Evolutionary conservation across 2,888 invertebrate species (phyloP).

Genomic region (Agrilus cyanescens): DNA sequence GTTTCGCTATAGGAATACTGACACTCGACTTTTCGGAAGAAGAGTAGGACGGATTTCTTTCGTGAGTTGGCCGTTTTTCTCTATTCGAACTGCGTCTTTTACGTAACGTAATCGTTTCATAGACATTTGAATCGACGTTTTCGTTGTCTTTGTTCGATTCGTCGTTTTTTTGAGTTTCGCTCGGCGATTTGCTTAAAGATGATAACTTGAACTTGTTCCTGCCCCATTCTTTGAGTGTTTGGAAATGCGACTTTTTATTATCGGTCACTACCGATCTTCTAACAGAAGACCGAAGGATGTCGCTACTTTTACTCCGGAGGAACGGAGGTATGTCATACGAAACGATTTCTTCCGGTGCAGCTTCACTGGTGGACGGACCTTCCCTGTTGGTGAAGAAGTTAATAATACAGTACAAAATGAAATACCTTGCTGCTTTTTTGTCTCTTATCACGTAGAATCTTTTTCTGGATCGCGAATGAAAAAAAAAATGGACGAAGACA

Average conservation of each 20-base stretch:
- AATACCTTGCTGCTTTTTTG: no score
- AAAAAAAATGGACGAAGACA: no score
- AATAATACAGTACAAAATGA: no score
- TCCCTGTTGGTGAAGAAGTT: conserved; percentile 23
- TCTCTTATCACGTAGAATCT: no score
- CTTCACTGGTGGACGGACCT: conserved; percentile 25
- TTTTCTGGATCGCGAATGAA: no score
- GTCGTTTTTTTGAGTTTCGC: conserved; percentile 40
- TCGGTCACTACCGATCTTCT: conserved; percentile 52
- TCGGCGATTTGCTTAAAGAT: conserved; percentile 49
- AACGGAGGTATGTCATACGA: conserved; percentile 42
- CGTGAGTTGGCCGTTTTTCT: conserved; percentile 55
- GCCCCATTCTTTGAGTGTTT: conserved; percentile 76
- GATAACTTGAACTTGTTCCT: conserved; percentile 58
- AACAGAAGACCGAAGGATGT: conserved; percentile 45
- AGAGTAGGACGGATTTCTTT: conserved; percentile 62
- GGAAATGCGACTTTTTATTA: conserved; percentile 58
- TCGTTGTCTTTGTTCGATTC: conserved; percentile 41
- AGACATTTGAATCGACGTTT: conserved; percentile 51
- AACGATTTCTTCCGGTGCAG: conserved; percentile 33
- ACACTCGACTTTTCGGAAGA: conserved; percentile 60
- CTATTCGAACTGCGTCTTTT: conserved; percentile 48
- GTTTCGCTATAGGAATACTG: conserved; percentile 43
- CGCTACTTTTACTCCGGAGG: conserved; percentile 62
- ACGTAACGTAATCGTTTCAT: conserved; percentile 54